A percentile compares a stretch with the other conserved stretches of the same genome.
Evolutionary conservation across 2,888 invertebrate genomes (phyloP).

Genomic region (Aspidiotus rigidus): DNA sequence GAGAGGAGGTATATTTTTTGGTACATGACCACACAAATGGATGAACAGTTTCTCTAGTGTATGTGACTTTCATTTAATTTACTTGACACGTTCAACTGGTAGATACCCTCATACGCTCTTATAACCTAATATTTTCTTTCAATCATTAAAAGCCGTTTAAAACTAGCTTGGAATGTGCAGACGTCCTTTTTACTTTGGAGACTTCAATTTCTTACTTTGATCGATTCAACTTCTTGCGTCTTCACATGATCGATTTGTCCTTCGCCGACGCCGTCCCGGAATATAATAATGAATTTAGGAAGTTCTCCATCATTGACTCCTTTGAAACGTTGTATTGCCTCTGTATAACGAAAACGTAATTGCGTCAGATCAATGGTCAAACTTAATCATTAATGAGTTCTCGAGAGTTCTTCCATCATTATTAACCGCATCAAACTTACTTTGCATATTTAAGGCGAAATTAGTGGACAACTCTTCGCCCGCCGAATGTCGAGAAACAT

Average conservation of each 20-base stretch:
- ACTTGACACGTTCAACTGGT: too few species aligned
- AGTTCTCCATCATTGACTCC: slow-evolving; percentile 44
- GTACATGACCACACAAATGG: too few species aligned
- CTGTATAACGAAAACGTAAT: slow-evolving; percentile 37
- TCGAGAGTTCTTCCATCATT: not conserved
- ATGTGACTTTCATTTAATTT: too few species aligned
- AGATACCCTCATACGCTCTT: too few species aligned
- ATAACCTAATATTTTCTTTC: too few species aligned
- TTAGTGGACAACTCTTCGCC: slow-evolving; percentile 70
- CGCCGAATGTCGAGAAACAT: slow-evolving; percentile 60
- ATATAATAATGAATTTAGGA: slow-evolving; percentile 70
- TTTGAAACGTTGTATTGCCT: slow-evolving; percentile 50
- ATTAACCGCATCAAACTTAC: slow-evolving; percentile 40
- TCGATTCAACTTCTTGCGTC: slow-evolving; percentile 60
- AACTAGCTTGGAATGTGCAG: too few species aligned
- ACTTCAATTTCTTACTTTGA: slow-evolving; percentile 40
- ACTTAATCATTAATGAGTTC: not conserved
- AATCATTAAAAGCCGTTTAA: too few species aligned
- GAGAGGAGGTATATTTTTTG: too few species aligned
- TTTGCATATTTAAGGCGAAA: slow-evolving; percentile 54
- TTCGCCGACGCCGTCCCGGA: slow-evolving; percentile 89
- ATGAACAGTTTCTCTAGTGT: too few species aligned
- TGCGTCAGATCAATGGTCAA: not conserved
- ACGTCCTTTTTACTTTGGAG: too few species aligned
- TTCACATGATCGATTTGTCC: slow-evolving; percentile 74